Conservation (phyloP, 2,797 vertebrate species). For the Bucorvus abyssinicus region DNA sequence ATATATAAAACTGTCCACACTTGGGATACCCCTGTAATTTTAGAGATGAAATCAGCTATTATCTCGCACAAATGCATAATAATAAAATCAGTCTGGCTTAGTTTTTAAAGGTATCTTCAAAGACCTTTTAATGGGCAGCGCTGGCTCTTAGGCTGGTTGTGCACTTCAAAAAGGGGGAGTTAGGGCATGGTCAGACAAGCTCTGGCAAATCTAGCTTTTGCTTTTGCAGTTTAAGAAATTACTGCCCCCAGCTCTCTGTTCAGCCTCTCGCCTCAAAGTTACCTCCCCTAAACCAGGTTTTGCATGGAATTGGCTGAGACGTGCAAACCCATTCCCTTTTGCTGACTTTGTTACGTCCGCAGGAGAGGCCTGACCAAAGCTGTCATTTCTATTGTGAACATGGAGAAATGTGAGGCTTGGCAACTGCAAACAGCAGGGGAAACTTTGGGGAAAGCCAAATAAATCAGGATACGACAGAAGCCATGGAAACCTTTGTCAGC, state of each 20-base stretch:
- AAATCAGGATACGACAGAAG: not conserved
- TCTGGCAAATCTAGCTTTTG: not conserved
- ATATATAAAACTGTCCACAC: not conserved
- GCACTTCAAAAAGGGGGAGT: not conserved
- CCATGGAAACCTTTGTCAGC: not conserved
- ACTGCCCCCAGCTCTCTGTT: not conserved
- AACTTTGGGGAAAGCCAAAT: not conserved
- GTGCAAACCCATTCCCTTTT: not conserved
- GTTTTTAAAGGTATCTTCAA: slow-evolving; percentile 27
- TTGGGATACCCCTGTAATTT: not conserved
- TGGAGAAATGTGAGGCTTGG: not conserved
- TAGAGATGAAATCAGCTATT: not conserved
- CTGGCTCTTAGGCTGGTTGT: not conserved
- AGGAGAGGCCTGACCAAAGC: not conserved
- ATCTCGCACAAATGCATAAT: not conserved
- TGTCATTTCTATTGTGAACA: not conserved
- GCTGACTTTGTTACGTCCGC: not conserved
- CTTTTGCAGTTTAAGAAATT: not conserved
- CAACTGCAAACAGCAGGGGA: not conserved
- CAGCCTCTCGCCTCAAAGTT: not conserved
- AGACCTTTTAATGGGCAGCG: not conserved
- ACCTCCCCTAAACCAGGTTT: not conserved
- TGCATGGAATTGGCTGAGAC: not conserved
- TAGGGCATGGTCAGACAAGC: slow-evolving; percentile 16
- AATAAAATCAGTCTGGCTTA: not conserved